phyloP scores from a whole-genome alignment of 2,797 vertebrate species.

The Notamacropus eugenii region DNA sequence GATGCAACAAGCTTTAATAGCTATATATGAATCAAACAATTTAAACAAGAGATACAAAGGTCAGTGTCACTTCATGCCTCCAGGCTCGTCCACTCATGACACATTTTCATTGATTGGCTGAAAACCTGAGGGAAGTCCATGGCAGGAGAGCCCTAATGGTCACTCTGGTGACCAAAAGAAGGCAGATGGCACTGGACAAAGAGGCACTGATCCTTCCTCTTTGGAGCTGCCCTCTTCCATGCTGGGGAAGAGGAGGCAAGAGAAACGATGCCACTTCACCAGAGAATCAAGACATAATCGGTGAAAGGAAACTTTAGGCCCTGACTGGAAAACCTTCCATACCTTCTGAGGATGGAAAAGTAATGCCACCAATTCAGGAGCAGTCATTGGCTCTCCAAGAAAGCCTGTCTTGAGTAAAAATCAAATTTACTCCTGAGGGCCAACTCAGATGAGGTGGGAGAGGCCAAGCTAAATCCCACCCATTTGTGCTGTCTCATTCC shows the following conservation, averaged over 20 bases:
- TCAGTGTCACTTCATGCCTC: background rate
- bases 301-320: constrained; percentile 65
- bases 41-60: background rate
- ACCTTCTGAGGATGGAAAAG: constrained; percentile 34
- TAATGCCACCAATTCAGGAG: constrained; percentile 46
- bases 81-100: background rate
- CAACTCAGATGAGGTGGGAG: background rate
- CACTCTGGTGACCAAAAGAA: background rate
- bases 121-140: constrained; percentile 23
- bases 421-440: background rate
- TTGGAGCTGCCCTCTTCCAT: too few relatives aligned
- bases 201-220: background rate
- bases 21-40: rapidly evolving
- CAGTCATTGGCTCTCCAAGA: constrained; percentile 17
- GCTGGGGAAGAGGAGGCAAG: background rate
- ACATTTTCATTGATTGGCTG: background rate
- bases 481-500: too few relatives aligned
- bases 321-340: constrained; percentile 60
- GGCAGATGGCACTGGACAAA: background rate
- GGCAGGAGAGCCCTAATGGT: rapidly evolving
- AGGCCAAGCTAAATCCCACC: too few relatives aligned
- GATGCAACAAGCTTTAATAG: background rate
- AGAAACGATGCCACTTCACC: background rate
- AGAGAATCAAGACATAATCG: constrained; percentile 59
- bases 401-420: background rate